Evolutionary conservation across 2,888 invertebrate genomes (phyloP), one percentile per base, ranked within the genome.

Genomic region (Stenoptilia bipunctidactyla): DNA sequence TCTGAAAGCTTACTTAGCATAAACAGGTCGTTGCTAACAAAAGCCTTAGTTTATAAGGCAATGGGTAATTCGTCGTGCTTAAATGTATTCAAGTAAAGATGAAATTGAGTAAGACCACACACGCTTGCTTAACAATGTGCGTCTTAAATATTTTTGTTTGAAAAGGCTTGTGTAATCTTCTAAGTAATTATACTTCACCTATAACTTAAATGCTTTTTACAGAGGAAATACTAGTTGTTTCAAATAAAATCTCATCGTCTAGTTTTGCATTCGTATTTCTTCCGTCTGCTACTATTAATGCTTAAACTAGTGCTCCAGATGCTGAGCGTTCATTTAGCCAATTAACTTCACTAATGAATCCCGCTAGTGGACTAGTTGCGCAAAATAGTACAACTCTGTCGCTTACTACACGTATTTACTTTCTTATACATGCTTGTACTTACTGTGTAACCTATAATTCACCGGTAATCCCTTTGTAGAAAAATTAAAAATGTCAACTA

Each of bases 1-100:
- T 53, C 50, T 62, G 55, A 65, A 62, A 58, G 52, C 58, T 53
- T 54, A 56, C 61, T 67, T 64, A 65, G 57, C 61, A 61, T 66
- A 57, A 54, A 30, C 12, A 30, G 30, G 30, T 44, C 36, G 41
- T n/a, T n/a, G 10, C 14, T 8, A 27, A 27, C 27, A 27, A 30
- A 30, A 37, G 27, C 13, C 37, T 13, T 27, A 9, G 36, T 15
- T 2, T 15, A 20, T n/a, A 36, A 15, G 20, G 36, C 36, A 36
- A 36, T 10, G 20, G 2, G 20, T 36, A 20, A 20, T 20, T 12
- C 15, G 15, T 36, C 20, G 10, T 15, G 15, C 15, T 36, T 15
- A 15, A 15, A 13, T 13, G 12, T 15, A 36, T 15, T 12, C 12
- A 9, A 30, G 30, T 30, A n/a, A 30, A 9, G n/a, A n/a, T 30